phyloP scores from a whole-genome alignment of 2,888 invertebrate species.

The Rhagophthalmus giganteus region DNA sequence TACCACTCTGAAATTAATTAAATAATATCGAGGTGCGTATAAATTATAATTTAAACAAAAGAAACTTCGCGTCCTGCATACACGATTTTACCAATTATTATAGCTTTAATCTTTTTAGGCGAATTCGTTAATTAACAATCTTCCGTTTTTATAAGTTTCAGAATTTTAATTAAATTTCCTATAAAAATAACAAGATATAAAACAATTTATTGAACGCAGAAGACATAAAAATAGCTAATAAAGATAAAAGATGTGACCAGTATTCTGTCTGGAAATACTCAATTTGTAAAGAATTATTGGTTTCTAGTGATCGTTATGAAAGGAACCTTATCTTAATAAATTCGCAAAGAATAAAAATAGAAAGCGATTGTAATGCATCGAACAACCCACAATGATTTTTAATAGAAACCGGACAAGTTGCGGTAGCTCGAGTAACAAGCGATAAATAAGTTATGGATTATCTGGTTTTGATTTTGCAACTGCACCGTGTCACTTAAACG shows the following conservation, averaged over 20 bases:
- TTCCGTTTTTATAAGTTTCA: too few species aligned
- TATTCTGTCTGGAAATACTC: too few species aligned
- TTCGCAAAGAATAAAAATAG: slow-evolving; percentile 5
- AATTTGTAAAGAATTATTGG: too few species aligned
- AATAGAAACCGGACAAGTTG: slow-evolving; percentile 15
- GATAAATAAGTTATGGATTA: slow-evolving; percentile 27
- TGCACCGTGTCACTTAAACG: slow-evolving; percentile 9
- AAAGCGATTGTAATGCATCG: slow-evolving; percentile 17
- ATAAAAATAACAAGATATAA: slow-evolving; percentile 10
- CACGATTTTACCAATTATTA: too few species aligned
- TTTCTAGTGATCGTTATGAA: slow-evolving; percentile 4
- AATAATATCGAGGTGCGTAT: too few species aligned
- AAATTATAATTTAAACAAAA: too few species aligned
- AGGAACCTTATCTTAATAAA: slow-evolving; percentile 16
- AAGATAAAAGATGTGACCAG: too few species aligned
- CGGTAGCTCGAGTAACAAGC: slow-evolving; percentile 20
- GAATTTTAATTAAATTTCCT: slow-evolving; percentile 2
- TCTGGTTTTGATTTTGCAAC: slow-evolving; percentile 26
- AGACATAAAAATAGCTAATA: too few species aligned
- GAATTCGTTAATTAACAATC: too few species aligned
- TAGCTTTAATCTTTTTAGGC: too few species aligned
- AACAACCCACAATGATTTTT: slow-evolving; percentile 15
- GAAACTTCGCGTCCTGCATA: too few species aligned
- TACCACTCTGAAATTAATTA: too few species aligned
- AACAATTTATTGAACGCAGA: slow-evolving; percentile 9